Conservation (phyloP, 2,888 invertebrate genomes). For the Masnerella sp. region DNA sequence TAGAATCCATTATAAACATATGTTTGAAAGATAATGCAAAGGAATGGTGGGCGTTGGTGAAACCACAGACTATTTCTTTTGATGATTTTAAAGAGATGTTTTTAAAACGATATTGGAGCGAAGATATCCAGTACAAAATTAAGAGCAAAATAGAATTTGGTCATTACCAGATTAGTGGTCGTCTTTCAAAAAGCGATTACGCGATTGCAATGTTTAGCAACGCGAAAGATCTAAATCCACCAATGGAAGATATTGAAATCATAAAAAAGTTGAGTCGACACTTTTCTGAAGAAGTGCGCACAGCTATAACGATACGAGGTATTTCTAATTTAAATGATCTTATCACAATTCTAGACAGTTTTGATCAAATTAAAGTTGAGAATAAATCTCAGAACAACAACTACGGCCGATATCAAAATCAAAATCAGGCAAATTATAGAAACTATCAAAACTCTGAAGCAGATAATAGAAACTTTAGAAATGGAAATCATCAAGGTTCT, state of each 20-base stretch:
- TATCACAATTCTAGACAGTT: too few species aligned
- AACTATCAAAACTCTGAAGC: too few species aligned
- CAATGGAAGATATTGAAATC: slow-evolving; percentile 5
- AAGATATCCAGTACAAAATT: slow-evolving; percentile 18
- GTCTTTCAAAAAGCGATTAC: background rate
- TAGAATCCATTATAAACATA: background rate
- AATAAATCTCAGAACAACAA: too few species aligned
- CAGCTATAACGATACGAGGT: too few species aligned
- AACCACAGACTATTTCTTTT: background rate
- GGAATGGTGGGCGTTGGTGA: slow-evolving; percentile 6
- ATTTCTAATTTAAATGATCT: too few species aligned
- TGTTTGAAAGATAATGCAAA: slow-evolving; percentile 6
- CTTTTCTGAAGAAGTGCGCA: background rate
- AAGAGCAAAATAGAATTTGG: slow-evolving; percentile 12
- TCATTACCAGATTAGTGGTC: background rate
- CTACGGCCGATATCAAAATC: too few species aligned
- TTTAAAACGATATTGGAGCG: slow-evolving; percentile 7
- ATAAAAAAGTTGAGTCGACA: background rate
- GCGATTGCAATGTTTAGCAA: slow-evolving; percentile 7
- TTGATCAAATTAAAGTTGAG: too few species aligned
- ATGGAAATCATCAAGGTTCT: too few species aligned
- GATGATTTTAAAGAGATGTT: background rate
- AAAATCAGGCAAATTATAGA: too few species aligned
- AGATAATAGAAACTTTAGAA: too few species aligned
- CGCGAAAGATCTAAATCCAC: slow-evolving; percentile 8